Evolutionary conservation across 2,113 vertebrate species (phyloP).

Genomic region (Chrysochloris asiatica): DNA sequence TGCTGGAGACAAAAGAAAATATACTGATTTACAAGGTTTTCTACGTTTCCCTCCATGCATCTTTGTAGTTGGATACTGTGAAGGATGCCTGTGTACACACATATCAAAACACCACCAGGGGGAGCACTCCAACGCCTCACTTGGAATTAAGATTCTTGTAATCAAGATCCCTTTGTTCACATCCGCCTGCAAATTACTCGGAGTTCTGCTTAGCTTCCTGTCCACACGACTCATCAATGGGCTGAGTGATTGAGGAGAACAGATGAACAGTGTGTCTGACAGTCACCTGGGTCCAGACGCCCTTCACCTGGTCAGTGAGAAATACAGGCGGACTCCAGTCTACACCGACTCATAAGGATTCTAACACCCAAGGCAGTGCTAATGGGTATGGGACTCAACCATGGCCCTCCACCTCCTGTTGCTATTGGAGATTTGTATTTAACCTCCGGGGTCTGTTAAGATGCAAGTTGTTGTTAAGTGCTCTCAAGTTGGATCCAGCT

Average conservation of each 20-base stretch:
- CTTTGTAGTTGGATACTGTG: not conserved
- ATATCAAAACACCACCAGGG: not conserved
- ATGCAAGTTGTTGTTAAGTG: no score
- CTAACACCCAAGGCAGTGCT: not conserved
- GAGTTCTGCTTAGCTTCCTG: not conserved
- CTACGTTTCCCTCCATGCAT: not conserved
- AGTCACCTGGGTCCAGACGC: not conserved
- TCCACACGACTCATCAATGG: not conserved
- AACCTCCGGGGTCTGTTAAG: not conserved
- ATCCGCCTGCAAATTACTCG: not conserved
- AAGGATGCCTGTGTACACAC: not conserved
- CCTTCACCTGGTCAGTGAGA: fast-evolving
- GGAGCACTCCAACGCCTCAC: not conserved
- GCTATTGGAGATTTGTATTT: not conserved
- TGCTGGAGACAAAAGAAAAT: not conserved
- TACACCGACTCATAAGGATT: not conserved
- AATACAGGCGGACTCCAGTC: not conserved
- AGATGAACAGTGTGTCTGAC: not conserved
- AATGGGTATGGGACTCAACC: not conserved
- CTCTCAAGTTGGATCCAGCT: not conserved
- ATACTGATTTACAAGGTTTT: not conserved
- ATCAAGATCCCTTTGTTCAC: not conserved
- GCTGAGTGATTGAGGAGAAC: not conserved
- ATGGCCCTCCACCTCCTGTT: no score
- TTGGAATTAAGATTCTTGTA: not conserved